Base-by-base conservation (phyloP, 2,888 invertebrate genomes). In the Agriotes lineatus region DNA sequence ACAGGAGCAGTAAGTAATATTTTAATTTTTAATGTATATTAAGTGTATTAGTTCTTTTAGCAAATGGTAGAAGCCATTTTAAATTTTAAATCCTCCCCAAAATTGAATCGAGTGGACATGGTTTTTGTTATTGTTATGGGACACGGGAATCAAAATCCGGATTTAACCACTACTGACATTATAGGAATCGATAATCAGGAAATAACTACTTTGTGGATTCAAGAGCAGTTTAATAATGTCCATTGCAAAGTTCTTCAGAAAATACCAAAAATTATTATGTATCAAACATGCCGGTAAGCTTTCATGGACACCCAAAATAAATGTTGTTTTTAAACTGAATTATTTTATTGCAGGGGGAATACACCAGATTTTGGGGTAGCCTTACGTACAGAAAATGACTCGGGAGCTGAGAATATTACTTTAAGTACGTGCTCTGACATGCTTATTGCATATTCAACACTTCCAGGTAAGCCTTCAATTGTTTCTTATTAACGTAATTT, bases 201-300 rank as follows among this genome's bases (percentile, higher is more conserved):
- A 37, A 81, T 89, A 54, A 82, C 85, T 67, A 85, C 87, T 16
- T 81, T 83, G 19, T 82, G 86, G 58, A 86, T 92, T 76, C 84
- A 90, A 63, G 83, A 86, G 39, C 85, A 86, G 75, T 92, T 93
- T 81, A 87, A 86, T 76, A 89, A 90, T 79, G 77, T 81, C 35
- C 84, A 84, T 67, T 89, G 91, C 79, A 85, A 85, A 1, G 80
- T 82, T 59, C 85, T 91, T 69, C 77, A 83, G 20, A 85, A 86
- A 45, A 88, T 90, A 77, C 92, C 92, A 12, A 93, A 93, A 84
- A 87, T 93, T 60, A 88, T 93, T 76, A 85, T 93, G 68, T 91
- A 91, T 79, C 92, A 92, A 79, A 87, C 88, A 64, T 93, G 92
- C 82, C 87, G 91, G 88, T 85, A 77, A 76, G 77, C 77, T n/a